A percentile compares a stretch with the other conserved stretches of the same genome.
These are phyloP conservation scores for Subanguina moxae DNA, from an alignment of 1,140 invertebrate species.

Conservation along the genomic window DNA sequence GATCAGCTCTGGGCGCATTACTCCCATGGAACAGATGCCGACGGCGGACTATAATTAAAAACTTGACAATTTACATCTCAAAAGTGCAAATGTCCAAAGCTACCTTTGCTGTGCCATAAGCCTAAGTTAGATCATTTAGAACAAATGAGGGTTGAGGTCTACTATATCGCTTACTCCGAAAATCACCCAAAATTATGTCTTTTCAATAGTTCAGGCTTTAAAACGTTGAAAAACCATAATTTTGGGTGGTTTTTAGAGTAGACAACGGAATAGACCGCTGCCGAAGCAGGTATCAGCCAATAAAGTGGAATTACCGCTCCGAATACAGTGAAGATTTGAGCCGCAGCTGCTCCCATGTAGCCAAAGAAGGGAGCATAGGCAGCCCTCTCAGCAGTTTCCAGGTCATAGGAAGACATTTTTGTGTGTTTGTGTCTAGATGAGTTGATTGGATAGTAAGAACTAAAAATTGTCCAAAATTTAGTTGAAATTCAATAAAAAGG, in stretches of 20 bases:
- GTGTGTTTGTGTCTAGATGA: constrained; percentile 61
- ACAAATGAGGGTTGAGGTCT: neutral
- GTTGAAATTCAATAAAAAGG: neutral
- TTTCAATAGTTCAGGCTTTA: too few relatives aligned
- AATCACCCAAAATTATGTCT: too few relatives aligned
- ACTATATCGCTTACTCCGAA: too few relatives aligned
- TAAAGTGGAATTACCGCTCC: constrained; percentile 74
- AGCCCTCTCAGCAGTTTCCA: constrained; percentile 31
- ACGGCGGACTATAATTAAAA: constrained; percentile 72
- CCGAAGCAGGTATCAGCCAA: neutral
- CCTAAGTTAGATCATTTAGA: neutral
- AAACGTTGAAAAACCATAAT: too few relatives aligned
- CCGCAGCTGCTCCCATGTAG: constrained; percentile 94
- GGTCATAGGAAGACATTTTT: constrained; percentile 61
- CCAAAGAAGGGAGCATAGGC: constrained; percentile 69
- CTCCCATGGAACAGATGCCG: constrained; percentile 98
- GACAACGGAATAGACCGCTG: too few relatives aligned
- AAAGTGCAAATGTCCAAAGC: too few relatives aligned
- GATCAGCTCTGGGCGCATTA: constrained; percentile 97
- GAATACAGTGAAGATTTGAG: constrained; percentile 92
- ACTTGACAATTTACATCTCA: too few relatives aligned
- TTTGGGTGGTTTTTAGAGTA: too few relatives aligned
- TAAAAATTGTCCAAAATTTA: neutral
- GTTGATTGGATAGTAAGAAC: neutral
- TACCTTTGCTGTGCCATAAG: constrained; percentile 89